Evolutionary conservation across 2,888 invertebrate species (phyloP).

Genomic region (Shargacucullia verbasci): DNA sequence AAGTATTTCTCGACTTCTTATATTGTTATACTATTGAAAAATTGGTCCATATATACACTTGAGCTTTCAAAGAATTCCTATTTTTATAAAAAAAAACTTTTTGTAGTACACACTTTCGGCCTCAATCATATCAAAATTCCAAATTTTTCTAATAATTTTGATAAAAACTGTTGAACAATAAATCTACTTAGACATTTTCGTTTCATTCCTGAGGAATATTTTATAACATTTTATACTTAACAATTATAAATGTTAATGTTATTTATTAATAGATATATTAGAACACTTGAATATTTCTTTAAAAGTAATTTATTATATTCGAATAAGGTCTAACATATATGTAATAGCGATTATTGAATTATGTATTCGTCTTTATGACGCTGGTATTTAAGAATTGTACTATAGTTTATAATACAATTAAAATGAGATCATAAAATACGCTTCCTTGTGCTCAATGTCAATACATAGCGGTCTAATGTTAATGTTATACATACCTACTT

Average conservation of each 20-base stretch:
- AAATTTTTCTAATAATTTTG: conserved; percentile 69
- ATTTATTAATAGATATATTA: conserved; percentile 71
- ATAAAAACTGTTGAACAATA: conserved; percentile 59
- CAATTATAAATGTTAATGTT: conserved; percentile 70
- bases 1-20: conserved; percentile 56
- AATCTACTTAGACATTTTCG: conserved; percentile 61
- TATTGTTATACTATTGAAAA: conserved; percentile 66
- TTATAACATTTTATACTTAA: conserved; percentile 62
- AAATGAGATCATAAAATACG: conserved; percentile 73
- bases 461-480: conserved; percentile 82
- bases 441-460: conserved; percentile 87
- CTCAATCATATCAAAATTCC: conserved; percentile 81
- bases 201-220: conserved; percentile 73
- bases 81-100: conserved; percentile 85
- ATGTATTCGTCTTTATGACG: conserved; percentile 85
- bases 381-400: conserved; percentile 80
- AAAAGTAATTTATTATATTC: conserved; percentile 76
- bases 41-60: conserved; percentile 85
- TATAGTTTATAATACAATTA: conserved; percentile 68
- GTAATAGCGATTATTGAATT: conserved; percentile 69
- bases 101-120: conserved; percentile 78
- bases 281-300: conserved; percentile 78
- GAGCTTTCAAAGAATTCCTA: conserved; percentile 86
- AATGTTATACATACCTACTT: conserved; percentile 55
- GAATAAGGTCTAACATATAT: conserved; percentile 80